phyloP scores from a whole-genome alignment of 2,797 vertebrate species.

The Xerus rutilus region DNA sequence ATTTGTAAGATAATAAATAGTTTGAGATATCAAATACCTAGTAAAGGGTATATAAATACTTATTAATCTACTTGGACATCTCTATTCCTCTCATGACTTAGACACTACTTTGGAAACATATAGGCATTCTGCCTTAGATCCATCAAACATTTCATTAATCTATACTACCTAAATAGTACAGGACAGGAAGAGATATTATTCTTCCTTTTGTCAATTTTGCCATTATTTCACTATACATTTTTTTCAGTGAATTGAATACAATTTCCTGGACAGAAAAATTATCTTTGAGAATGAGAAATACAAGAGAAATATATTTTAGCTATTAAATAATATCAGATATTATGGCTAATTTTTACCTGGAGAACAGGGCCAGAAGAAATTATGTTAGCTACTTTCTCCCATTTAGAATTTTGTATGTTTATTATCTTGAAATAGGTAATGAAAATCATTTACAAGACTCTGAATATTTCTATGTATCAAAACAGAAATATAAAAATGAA shows the following conservation, averaged over 20 bases:
- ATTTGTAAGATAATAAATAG: background rate
- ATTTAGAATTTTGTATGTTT: slow-evolving; percentile 53
- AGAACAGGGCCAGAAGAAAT: slow-evolving; percentile 27
- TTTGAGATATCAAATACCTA: background rate
- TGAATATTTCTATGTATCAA: background rate
- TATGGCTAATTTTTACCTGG: slow-evolving; percentile 51
- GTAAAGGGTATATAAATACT: background rate
- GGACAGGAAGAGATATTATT: background rate
- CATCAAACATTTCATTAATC: background rate
- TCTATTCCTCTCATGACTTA: background rate
- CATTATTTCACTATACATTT: background rate
- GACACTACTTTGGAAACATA: slow-evolving; percentile 12
- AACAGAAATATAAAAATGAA: slow-evolving; percentile 60
- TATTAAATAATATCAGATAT: slow-evolving; percentile 30
- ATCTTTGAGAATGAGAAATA: slow-evolving; percentile 34
- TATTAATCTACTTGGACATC: background rate
- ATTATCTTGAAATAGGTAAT: slow-evolving; percentile 60
- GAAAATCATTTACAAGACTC: slow-evolving; percentile 21
- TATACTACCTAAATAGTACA: background rate
- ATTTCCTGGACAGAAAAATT: background rate
- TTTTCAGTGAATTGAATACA: slow-evolving; percentile 15
- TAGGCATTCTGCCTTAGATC: background rate
- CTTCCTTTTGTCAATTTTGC: slow-evolving; percentile 5
- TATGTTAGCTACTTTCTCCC: background rate
- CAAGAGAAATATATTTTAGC: background rate